A percentile compares a stretch with the other conserved stretches of the same genome.
Conservation (phyloP, 2,888 invertebrate genomes). For the Diaperis boleti region DNA sequence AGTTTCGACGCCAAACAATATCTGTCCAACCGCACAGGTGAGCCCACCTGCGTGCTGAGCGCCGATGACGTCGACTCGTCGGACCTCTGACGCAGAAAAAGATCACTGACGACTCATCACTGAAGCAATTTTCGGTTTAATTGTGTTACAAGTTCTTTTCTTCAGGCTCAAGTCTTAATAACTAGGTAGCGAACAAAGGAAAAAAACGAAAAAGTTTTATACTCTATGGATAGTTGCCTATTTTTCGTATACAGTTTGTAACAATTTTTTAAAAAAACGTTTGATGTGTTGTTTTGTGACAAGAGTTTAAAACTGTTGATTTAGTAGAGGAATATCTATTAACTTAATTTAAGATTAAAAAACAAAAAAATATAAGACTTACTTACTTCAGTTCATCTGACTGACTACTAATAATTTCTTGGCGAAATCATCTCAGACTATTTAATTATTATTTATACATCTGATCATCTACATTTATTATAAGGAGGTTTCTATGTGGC, state of each 20-base stretch:
- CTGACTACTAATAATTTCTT: slow-evolving; percentile 37
- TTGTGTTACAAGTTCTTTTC: slow-evolving; percentile 25
- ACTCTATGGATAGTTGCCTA: slow-evolving; percentile 41
- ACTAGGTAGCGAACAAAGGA: slow-evolving; percentile 22
- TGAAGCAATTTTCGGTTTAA: slow-evolving; percentile 30
- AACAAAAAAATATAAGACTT: slow-evolving; percentile 27
- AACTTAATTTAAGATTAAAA: slow-evolving; percentile 27
- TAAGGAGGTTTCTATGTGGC: slow-evolving; percentile 30
- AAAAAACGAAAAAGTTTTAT: slow-evolving; percentile 35
- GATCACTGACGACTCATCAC: background rate
- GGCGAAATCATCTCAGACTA: slow-evolving; percentile 21
- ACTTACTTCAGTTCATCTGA: slow-evolving; percentile 35
- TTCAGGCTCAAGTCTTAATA: slow-evolving; percentile 39
- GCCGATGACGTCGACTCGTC: slow-evolving; percentile 53
- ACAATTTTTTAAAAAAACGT: slow-evolving; percentile 34
- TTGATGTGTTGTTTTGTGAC: slow-evolving; percentile 37
- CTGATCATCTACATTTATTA: slow-evolving; percentile 28
- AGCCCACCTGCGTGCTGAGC: slow-evolving; percentile 54
- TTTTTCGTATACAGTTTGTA: slow-evolving; percentile 39
- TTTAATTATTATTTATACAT: slow-evolving; percentile 35
- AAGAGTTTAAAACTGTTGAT: slow-evolving; percentile 38
- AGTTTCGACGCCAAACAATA: slow-evolving; percentile 64
- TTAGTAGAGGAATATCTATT: slow-evolving; percentile 33
- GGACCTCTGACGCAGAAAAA: slow-evolving; percentile 52
- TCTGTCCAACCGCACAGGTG: slow-evolving; percentile 60